Percentiles rank a stretch among this genome's conserved stretches.
Evolutionary conservation across 35 echinoderm and acorn worm species (phyloP).

Genomic region (Ptychodera flava): DNA sequence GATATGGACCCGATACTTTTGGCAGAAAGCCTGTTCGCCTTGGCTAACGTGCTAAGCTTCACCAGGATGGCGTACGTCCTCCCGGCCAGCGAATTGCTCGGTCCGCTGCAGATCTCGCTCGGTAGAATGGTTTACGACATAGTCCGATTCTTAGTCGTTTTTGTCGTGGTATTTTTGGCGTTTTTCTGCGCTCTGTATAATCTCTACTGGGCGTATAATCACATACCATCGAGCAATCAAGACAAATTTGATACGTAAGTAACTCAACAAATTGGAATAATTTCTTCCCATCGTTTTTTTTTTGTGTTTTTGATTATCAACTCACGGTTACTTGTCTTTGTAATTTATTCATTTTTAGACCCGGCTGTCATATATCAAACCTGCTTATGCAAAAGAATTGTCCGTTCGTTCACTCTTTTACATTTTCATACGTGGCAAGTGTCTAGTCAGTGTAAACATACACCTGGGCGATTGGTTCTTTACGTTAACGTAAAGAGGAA

Average conservation of each 20-base stretch:
- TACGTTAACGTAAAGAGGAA: no score
- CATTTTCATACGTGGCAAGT: no score
- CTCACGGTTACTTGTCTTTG: no score
- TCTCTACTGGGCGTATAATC: constrained; percentile 69
- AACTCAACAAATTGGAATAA: no score
- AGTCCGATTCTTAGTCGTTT: constrained; percentile 69
- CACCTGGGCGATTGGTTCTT: no score
- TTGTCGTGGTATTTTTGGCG: constrained; percentile 74
- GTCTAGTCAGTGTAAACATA: no score
- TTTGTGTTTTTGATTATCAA: no score
- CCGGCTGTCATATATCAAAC: no score
- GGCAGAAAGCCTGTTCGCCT: constrained; percentile 65
- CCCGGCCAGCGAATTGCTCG: constrained; percentile 88
- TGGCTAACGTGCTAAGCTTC: constrained; percentile 91
- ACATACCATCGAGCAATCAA: neutral
- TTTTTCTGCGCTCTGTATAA: constrained; percentile 94
- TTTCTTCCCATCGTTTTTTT: no score
- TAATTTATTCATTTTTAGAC: no score
- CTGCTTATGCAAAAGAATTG: no score
- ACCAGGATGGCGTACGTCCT: constrained; percentile 75
- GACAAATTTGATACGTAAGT: constrained; percentile 74
- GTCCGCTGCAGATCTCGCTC: constrained; percentile 89
- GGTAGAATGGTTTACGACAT: constrained; percentile 94
- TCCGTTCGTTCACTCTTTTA: no score
- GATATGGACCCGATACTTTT: constrained; percentile 70